Conservation (phyloP, 2,888 invertebrate genomes). For the Chloroclystis v-ata region DNA sequence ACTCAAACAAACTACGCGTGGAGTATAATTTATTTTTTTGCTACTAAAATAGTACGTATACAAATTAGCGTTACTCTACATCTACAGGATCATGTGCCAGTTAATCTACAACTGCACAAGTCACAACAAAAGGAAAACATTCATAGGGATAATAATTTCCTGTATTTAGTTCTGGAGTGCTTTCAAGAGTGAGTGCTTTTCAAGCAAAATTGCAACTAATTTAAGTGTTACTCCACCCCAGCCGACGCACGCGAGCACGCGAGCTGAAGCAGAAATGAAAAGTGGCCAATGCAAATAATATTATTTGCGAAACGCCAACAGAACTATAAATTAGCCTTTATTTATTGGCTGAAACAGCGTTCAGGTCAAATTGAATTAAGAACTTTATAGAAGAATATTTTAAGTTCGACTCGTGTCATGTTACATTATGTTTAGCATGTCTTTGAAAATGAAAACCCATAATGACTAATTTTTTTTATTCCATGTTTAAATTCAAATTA, state of each 20-base stretch:
- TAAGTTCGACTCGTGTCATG: no score
- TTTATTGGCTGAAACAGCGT: no score
- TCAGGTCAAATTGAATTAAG: no score
- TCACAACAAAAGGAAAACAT: conserved; percentile 39
- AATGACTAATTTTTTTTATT: no score
- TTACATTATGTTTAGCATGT: no score
- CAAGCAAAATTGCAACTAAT: conserved; percentile 74
- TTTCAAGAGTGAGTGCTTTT: conserved; percentile 56
- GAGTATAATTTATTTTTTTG: no score
- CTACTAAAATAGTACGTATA: no score
- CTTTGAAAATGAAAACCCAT: no score
- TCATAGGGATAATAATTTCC: conserved; percentile 64
- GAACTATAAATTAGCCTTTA: neutral
- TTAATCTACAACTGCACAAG: conserved; percentile 8
- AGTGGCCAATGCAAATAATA: conserved; percentile 17
- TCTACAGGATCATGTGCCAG: neutral
- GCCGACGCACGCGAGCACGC: conserved; percentile 73
- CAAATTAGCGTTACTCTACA: no score
- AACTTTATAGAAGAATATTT: no score
- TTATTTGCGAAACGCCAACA: conserved; percentile 5
- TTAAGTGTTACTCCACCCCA: conserved; percentile 70
- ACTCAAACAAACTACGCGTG: no score
- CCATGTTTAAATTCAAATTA: no score
- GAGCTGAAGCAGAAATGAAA: conserved; percentile 38
- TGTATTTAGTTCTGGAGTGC: conserved; percentile 57